Conservation (phyloP, 2,797 vertebrate species). For the Carapus acus region DNA sequence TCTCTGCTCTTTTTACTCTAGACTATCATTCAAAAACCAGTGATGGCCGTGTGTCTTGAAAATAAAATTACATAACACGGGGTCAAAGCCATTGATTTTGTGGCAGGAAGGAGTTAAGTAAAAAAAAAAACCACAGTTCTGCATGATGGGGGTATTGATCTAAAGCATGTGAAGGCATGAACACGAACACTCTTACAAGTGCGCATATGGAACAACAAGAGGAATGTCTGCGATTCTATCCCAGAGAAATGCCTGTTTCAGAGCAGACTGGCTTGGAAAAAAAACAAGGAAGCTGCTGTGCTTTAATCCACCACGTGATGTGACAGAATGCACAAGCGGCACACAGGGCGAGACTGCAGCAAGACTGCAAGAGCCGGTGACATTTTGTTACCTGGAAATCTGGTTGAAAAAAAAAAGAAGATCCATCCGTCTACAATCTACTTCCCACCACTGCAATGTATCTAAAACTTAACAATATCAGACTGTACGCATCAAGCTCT, state of each 20-base stretch:
- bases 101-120: constrained; percentile 7
- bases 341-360: no score
- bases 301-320: constrained; percentile 1
- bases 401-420: background rate
- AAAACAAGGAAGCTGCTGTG: constrained; percentile 6
- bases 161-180: constrained; percentile 60
- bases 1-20: constrained; percentile 29
- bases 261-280: background rate
- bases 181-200: constrained; percentile 35
- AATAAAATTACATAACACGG: constrained; percentile 1
- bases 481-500: constrained; percentile 32
- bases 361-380: no score
- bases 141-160: constrained; percentile 31
- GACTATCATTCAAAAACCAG: background rate
- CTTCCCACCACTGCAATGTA: no score
- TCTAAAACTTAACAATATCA: constrained; percentile 12
- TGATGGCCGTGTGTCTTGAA: background rate
- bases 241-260: background rate
- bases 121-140: constrained; percentile 1
- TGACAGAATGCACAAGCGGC: no score
- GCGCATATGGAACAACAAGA: constrained; percentile 29
- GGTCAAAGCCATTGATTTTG: constrained; percentile 8
- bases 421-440: constrained; percentile 8
- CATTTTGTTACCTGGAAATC: background rate
- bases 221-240: constrained; percentile 2